These are phyloP conservation scores for Lamproptera curius DNA, from an alignment of 2,888 invertebrate genomes.

Conservation along the genomic window DNA sequence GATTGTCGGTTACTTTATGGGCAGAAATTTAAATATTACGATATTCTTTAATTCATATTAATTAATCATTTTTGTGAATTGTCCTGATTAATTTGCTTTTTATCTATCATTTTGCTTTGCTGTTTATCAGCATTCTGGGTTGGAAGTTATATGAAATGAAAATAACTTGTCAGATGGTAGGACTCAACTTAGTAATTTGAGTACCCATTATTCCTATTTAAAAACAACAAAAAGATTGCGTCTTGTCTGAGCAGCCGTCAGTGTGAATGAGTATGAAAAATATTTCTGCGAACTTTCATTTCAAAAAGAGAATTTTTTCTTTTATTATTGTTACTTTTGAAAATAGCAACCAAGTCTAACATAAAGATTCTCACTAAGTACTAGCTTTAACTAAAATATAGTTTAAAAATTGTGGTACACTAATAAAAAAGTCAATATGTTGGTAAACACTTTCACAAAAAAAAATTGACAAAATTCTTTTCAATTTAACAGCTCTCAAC, in stretches of 20 bases:
- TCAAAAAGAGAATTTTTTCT: background rate
- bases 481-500: too few species aligned
- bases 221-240: background rate
- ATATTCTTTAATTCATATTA: background rate
- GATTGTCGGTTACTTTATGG: slow-evolving; percentile 1
- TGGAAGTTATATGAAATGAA: background rate
- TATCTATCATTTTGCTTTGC: background rate
- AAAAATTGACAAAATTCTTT: too few species aligned
- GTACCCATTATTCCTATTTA: background rate
- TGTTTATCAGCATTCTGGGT: too few species aligned
- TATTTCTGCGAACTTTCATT: background rate
- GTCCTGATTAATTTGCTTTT: background rate
- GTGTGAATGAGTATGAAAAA: background rate
- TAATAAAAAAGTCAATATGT: too few species aligned
- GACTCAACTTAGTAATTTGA: background rate
- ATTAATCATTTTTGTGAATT: background rate
- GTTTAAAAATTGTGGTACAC: background rate
- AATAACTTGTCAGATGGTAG: background rate
- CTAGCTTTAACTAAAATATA: background rate
- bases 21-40: background rate
- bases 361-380: background rate
- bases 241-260: too few species aligned
- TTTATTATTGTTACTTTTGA: background rate
- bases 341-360: background rate
- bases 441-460: too few species aligned